Conservation (phyloP, 2,113 vertebrate genomes). For the Rhegmatorhina hoffmannsi region DNA sequence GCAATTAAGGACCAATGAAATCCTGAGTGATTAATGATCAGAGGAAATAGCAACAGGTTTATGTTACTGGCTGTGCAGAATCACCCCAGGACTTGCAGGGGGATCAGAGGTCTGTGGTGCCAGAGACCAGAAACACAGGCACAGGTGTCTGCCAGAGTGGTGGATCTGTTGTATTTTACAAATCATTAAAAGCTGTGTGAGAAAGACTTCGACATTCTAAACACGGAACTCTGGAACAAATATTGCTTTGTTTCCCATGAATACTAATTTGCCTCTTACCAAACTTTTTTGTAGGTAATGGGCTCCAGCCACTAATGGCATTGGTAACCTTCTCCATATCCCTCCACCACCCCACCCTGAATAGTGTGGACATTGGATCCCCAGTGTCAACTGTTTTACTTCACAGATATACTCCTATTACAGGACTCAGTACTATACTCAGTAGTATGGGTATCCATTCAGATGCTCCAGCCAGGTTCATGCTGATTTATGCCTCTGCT, state of each 20-base stretch:
- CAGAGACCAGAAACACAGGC: neutral
- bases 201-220: neutral
- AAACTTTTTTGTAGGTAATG: neutral
- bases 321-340: neutral
- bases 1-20: neutral
- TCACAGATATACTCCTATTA: neutral
- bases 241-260: neutral
- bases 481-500: neutral
- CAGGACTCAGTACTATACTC: neutral
- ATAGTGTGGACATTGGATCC: neutral
- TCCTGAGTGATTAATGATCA: constrained; percentile 21
- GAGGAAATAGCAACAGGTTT: neutral
- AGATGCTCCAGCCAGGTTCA: neutral
- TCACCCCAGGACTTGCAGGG: neutral
- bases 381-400: neutral
- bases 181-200: neutral
- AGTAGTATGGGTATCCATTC: neutral
- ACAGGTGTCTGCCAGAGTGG: neutral
- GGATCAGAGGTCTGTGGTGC: neutral
- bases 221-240: neutral
- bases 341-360: rapidly evolving
- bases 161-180: neutral
- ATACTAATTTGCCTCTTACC: neutral
- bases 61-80: neutral
- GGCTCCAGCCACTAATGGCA: neutral